phyloP scores from a whole-genome alignment of 2,888 invertebrate species.

The Nymphalis polychloros region DNA sequence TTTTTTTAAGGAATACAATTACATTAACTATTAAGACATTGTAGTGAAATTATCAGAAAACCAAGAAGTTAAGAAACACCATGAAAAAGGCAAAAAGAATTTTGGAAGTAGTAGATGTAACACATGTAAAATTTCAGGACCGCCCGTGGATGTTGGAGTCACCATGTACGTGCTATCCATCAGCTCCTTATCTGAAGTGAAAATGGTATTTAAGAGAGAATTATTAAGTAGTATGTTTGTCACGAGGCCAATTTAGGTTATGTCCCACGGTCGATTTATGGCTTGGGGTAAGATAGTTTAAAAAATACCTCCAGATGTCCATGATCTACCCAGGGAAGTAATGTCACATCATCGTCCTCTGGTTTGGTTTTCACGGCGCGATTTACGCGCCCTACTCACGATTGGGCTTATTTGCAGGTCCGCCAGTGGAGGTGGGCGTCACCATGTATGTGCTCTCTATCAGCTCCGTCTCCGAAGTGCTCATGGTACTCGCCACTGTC shows the following conservation, averaged over 20 bases:
- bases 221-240: slow-evolving; percentile 58
- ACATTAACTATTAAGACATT: background rate
- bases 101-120: slow-evolving; percentile 49
- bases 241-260: slow-evolving; percentile 53
- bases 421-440: slow-evolving; percentile 98
- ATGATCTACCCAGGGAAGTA: slow-evolving; percentile 83
- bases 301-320: slow-evolving; percentile 45
- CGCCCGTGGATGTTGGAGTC: slow-evolving; percentile 89
- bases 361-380: slow-evolving; percentile 66
- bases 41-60: background rate
- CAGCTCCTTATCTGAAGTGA: slow-evolving; percentile 91
- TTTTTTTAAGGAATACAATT: background rate
- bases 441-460: slow-evolving; percentile 99
- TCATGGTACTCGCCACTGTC: slow-evolving; percentile 94
- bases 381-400: slow-evolving; percentile 63
- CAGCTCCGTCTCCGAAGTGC: slow-evolving; percentile 98
- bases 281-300: slow-evolving; percentile 43
- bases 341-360: slow-evolving; percentile 83
- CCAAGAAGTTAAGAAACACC: too few species aligned
- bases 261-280: slow-evolving; percentile 55
- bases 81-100: slow-evolving; percentile 30
- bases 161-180: slow-evolving; percentile 92
- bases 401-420: slow-evolving; percentile 90
- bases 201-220: slow-evolving; percentile 85
- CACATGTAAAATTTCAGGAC: slow-evolving; percentile 82